Evolutionary conservation across 2,113 vertebrate species (phyloP).

Genomic region (Peromyscus leucopus): DNA sequence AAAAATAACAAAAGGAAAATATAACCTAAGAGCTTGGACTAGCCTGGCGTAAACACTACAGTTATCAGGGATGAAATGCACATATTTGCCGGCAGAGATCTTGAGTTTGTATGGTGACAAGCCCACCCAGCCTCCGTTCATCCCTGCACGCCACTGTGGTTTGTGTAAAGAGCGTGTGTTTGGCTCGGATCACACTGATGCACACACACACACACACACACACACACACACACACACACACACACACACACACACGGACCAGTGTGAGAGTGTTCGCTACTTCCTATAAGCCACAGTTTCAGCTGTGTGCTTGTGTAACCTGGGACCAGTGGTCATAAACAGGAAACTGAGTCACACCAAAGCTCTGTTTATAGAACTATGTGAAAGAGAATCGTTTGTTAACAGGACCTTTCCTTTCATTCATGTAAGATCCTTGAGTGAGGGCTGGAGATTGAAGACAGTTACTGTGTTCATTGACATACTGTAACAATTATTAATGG

Average conservation of each 20-base stretch:
- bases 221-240: neutral
- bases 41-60: neutral
- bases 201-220: neutral
- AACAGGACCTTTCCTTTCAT: constrained; percentile 33
- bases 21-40: neutral
- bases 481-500: constrained; percentile 27
- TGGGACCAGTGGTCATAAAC: constrained; percentile 39
- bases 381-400: constrained; percentile 55
- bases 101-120: neutral
- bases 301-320: constrained; percentile 45
- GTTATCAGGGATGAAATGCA: neutral
- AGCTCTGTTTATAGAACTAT: constrained; percentile 53
- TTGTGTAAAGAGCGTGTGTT: neutral
- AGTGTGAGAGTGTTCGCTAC: neutral
- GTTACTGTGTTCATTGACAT: neutral
- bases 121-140: neutral
- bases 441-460: neutral
- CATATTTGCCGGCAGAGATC: neutral
- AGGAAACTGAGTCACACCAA: constrained; percentile 59
- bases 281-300: neutral
- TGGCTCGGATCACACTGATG: neutral
- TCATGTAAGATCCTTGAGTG: neutral
- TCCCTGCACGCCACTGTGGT: neutral
- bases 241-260: neutral
- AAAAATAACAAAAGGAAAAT: neutral